phyloP scores from a whole-genome alignment of 2,113 vertebrate genomes.

The Hystrix brachyura region DNA sequence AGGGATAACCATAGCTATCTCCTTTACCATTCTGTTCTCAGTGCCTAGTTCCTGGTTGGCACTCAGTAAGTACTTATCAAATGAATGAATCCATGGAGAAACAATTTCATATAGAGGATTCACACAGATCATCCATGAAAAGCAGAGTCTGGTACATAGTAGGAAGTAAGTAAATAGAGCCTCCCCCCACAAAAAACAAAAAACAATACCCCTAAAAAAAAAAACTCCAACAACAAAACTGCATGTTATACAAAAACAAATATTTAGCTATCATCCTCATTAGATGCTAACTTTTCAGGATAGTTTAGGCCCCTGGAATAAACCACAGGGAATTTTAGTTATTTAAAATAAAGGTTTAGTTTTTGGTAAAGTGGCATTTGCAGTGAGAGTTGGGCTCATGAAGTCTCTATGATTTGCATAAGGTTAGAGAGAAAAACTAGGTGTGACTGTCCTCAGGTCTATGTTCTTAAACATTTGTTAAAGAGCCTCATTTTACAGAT shows the following conservation, averaged over 20 bases:
- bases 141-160: not conserved
- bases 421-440: not conserved
- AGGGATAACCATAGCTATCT: not conserved
- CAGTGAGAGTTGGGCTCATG: not conserved
- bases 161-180: not conserved
- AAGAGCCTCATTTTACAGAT: not conserved
- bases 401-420: not conserved
- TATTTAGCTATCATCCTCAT: not conserved
- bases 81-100: not conserved
- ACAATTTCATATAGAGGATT: not conserved
- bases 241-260: not conserved
- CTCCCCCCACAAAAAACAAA: not conserved
- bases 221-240: not conserved
- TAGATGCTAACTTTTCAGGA: not conserved
- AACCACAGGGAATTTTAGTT: not conserved
- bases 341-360: constrained; percentile 1
- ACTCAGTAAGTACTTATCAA: not conserved
- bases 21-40: not conserved
- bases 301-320: not conserved
- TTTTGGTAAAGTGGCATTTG: not conserved
- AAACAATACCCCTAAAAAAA: not conserved
- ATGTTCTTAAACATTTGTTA: not conserved
- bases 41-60: not conserved
- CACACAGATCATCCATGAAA: not conserved
- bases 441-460: not conserved